Evolutionary conservation across 2,888 invertebrate species (phyloP), one percentile per base, ranked within the genome.

Genomic region (Silvanus unidentatus): DNA sequence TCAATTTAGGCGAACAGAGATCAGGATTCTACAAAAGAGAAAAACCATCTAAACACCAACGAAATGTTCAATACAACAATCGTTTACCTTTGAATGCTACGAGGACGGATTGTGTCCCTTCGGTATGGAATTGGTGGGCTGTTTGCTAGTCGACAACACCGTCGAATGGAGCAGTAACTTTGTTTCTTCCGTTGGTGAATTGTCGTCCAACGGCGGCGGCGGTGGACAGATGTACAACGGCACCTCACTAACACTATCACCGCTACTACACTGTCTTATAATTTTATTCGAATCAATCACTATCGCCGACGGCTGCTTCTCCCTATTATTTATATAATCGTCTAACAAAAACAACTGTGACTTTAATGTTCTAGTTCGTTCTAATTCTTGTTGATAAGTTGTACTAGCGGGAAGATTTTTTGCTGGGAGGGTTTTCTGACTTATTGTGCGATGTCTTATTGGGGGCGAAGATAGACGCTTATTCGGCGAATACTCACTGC

Each of bases 171-270:
- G 58, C 45, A 72, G 60, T 52, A 76, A 59, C 54, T 70, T 68
- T 39, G 75, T 75, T 59, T 76, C 76, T 60, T 77, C 77, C 37
- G 74, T 75, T 10, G 76, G 75, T 16, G 75, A 75, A 47, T 66
- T 65, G 52, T 75, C 75, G 42, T 73, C 73, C 69, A 74, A 68
- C 16, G 75, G 73, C n/a, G 75, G 75, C 28, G 75, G 75, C 28
- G 75, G 75, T 16, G 76, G 76, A 55, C 75, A 76, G 47, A 76
- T 75, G 62, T 73, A 75, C 51, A 75, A 63, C 14, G 75, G 73
- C 53, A 70, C 59, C 53, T 72, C 65, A 53, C 60, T 55, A 40
- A 37, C 70, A 52, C 62, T 49, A 35, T 48, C 46, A 47, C 48
- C 55, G 51, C 59, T 61, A 53, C 60, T 53, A 45, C 60, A 58